Base-by-base conservation (phyloP, 2,113 vertebrate genomes). In the Oceanites oceanicus region DNA sequence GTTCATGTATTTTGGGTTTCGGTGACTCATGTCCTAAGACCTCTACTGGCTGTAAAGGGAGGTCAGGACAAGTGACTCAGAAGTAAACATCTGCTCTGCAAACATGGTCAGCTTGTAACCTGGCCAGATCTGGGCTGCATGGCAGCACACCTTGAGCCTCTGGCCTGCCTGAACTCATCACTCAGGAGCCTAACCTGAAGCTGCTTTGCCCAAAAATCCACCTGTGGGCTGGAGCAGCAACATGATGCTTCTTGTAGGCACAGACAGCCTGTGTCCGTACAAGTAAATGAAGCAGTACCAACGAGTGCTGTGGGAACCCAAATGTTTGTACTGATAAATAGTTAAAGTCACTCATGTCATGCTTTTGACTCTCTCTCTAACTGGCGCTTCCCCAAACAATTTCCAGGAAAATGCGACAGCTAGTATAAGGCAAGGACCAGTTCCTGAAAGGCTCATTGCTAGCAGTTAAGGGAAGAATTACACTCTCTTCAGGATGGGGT, bases 31-130 rank as follows among this genome's bases (percentile, higher is more conserved):
- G 13, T 18, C n/a, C 49, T 7, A 25, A 50, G 59, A 63, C 11
- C 15, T 34, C 42, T 61, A 27, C 8, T 20, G 7, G 6, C 38
- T 59, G 6, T 10, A 75, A 82, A 45, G 21, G 55, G 5, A 61
- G 32, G 3, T 45, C 23, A 49, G 65, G 45, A 58, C 44, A 47
- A 86, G 30, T 5, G 21, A 61, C 30, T 58, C 30, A 62, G 38
- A 80, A 80, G 38, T 22, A 42, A 79, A 58, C 27, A 61, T 34
- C 8, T 52, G 3, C 16, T 26, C 36, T 76, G 23, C 18, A 91
- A 50, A 14, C 2, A 1, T 2, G 29, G 27, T 34, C 58, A 73
- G 23, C 53, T 56, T 0, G 0, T 53, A 53, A 21, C 20, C 32
- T 68, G 44, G 47, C 13, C 6, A 4, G 38, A n/a, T 45, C 13